Evolutionary conservation across 2,888 invertebrate species (phyloP), one percentile per base, ranked within the genome.

Genomic region (Luperina testacea): DNA sequence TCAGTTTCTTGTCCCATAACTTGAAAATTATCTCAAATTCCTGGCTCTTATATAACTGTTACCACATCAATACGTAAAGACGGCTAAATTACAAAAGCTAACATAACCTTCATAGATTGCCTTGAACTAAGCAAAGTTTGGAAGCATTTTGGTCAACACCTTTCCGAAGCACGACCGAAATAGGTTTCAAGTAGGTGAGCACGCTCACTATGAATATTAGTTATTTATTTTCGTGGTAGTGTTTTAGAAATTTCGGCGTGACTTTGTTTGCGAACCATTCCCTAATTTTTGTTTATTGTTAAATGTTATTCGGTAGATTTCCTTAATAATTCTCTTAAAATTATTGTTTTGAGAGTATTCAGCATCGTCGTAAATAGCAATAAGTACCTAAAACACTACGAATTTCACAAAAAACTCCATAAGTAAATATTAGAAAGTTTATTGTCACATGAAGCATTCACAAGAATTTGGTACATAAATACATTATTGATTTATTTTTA

Each of bases 121-220:
- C 32, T 72, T 65, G 65, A 78, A 59, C 72, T 53, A 51, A 72
- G 15, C 65, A 65, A 78, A 65, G 3, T 67, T 79, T 51, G 27
- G 15, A 72, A 65, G 27, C 38, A n/a, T 32, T 79, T 79, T 57
- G 48, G 27, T 72, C 51, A 65, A 72, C 57, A 78, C 27, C 24
- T 38, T 27, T 27, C 38, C 57, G 6, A 72, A 72, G 15, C 38
- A 17, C 27, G 24, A 72, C 27, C 27, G 20, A 59, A 24, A 15
- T 48, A 72, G 7, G 4, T 65, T 78, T 64, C 48, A 65, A 72
- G 48, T 38, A 48, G 27, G 27, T 48, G 20, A 32, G 8, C 17
- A 57, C n/a, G 53, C 53, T 64, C 53, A 24, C 17, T 53, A 4
- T 71, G 17, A n/a, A 32, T 15, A 24, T 27, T 42, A 72, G 64